Conservation (phyloP, 2,888 invertebrate species). For the Trichacis sp. region DNA sequence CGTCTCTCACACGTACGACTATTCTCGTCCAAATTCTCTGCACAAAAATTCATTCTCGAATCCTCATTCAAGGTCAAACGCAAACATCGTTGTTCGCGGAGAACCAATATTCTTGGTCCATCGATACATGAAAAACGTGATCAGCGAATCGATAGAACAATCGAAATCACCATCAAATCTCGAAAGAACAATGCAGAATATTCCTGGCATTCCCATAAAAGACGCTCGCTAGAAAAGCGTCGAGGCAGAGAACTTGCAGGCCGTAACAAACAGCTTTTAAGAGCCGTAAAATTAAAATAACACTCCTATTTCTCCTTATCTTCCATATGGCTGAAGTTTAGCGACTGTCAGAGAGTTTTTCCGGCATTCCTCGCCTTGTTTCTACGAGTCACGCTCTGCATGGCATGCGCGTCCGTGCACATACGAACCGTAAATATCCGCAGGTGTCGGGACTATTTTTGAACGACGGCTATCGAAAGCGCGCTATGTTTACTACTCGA, state of each 20-base stretch:
- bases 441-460: conserved; percentile 54
- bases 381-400: conserved; percentile 45
- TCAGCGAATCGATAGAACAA: no score
- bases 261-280: no score
- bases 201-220: no score
- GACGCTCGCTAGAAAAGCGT: no score
- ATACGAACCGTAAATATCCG: conserved; percentile 44
- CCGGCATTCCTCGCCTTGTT: conserved; percentile 41
- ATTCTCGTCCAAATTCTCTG: conserved; percentile 36
- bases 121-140: no score
- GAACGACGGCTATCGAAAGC: conserved; percentile 40
- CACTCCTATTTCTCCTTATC: conserved; percentile 40
- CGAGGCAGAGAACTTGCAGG: no score
- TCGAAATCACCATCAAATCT: no score
- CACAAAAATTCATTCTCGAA: no score
- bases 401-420: conserved; percentile 37
- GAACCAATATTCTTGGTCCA: conserved; percentile 13
- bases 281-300: conserved; percentile 27
- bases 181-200: no score
- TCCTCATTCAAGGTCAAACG: no score
- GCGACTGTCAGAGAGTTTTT: conserved; percentile 41
- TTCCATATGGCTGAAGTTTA: conserved; percentile 35
- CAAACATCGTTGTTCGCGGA: no score
- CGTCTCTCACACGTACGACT: conserved; percentile 22
- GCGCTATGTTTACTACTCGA: conserved; percentile 31